Percentiles rank a stretch among this genome's conserved stretches.
Evolutionary conservation across 2,797 vertebrate species (phyloP).

Genomic region (Leucoraja ocellata): DNA sequence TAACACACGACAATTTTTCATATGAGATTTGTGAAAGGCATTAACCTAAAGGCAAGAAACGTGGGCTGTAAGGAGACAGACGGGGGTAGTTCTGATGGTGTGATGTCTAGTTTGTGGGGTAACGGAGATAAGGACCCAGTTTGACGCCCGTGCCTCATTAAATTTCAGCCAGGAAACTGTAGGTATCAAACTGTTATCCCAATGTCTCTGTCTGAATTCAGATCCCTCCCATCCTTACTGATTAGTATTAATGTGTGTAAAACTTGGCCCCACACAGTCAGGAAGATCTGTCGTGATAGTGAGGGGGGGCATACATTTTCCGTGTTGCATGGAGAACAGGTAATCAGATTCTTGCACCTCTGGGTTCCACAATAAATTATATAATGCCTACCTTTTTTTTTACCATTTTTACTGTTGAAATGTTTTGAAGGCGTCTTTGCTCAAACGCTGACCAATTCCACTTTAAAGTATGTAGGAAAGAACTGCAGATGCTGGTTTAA

Average conservation of each 20-base stretch:
- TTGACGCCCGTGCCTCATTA: background rate
- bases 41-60: background rate
- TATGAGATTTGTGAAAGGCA: conserved; percentile 4
- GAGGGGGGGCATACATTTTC: no score
- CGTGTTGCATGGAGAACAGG: no score
- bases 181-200: no score
- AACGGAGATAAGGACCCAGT: background rate
- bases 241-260: background rate
- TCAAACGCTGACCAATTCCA: background rate
- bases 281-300: no score
- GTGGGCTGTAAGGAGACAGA: background rate
- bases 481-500: no score
- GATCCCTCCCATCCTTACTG: background rate
- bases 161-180: background rate
- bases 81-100: background rate
- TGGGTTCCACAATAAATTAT: background rate
- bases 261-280: background rate
- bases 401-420: no score
- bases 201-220: background rate
- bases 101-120: background rate
- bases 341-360: no score
- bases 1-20: background rate
- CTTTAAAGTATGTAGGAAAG: background rate
- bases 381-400: background rate
- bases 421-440: background rate